Evolutionary conservation across 2,113 vertebrate species (phyloP), one percentile per base, ranked within the genome.

Genomic region (Regulus satrapa): DNA sequence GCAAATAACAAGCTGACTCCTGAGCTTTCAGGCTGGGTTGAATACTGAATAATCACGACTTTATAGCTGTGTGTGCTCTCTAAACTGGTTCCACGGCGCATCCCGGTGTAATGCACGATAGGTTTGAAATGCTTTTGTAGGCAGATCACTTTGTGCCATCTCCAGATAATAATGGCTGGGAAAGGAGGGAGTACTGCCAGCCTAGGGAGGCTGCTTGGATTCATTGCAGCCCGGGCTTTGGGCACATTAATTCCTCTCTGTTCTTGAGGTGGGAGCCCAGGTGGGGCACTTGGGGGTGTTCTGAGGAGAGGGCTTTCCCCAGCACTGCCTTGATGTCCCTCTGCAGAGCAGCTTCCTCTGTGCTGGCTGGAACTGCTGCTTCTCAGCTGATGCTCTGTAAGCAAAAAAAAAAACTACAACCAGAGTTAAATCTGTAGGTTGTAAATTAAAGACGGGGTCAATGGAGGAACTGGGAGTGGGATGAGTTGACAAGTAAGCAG

Each of bases 31-130:
- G 80, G 54, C 92, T 88, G 89, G 87, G 36, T 90, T 92, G 92
- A 92, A 83, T 83, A 68, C 79, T 93, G 94, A 95, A 94, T 94
- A 86, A 90, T 93, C 88, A 84, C 0, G 25, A 81, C 92, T 95
- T 92, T 52, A n/a, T 34, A 88, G 88, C 94, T 74, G 82, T 9
- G 3, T 84, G 68, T 29, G 8, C 64, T 91, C 92, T 88, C 80
- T 77, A 78, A 93, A 85, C 92, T 31, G 29, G 75, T 88, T 95
- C 90, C 67, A 40, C 56, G 85, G 86, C 93, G 73, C 74, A 56
- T 83, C 78, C 41, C 56, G 61, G 68, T 1, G 8, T 43, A 74
- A 76, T 15, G 32, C 26, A 13, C 24, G 8, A 54, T 67, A 34
- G 49, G 49, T 69, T 84, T 43, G 78, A 90, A 59, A 67, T 67